Evolutionary conservation across 2,113 vertebrate species (phyloP).

Genomic region (Andinoacara biseriatus): DNA sequence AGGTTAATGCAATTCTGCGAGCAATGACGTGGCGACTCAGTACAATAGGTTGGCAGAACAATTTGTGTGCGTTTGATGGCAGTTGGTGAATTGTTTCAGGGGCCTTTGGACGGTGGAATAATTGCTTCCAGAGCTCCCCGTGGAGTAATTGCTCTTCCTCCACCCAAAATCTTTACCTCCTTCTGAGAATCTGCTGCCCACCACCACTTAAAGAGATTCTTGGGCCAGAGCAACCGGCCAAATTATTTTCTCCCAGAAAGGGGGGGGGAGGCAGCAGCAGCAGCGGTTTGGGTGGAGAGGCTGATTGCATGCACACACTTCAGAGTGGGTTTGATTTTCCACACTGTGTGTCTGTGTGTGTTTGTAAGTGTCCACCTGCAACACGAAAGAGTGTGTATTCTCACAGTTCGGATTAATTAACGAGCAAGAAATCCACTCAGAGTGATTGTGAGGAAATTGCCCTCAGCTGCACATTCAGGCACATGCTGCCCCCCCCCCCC

Average conservation of each 20-base stretch:
- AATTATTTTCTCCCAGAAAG: constrained; percentile 39
- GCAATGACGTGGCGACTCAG: constrained; percentile 53
- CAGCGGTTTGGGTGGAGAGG: constrained; percentile 35
- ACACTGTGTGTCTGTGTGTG: background rate
- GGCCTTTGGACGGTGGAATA: constrained; percentile 66
- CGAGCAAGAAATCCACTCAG: constrained; percentile 36
- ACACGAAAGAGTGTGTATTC: background rate
- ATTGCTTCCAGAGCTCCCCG: constrained; percentile 80
- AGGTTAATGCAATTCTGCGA: constrained; percentile 54
- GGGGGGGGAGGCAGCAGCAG: constrained; percentile 14
- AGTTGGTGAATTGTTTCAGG: constrained; percentile 60
- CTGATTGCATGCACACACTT: constrained; percentile 21
- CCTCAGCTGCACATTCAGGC: constrained; percentile 62
- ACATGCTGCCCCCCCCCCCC: background rate
- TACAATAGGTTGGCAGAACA: constrained; percentile 60
- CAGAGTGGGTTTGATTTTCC: background rate
- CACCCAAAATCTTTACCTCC: constrained; percentile 53
- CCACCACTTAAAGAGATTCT: constrained; percentile 37
- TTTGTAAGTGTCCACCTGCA: constrained; percentile 42
- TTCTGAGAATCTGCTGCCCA: constrained; percentile 63
- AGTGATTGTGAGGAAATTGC: constrained; percentile 67
- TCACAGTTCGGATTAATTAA: constrained; percentile 58
- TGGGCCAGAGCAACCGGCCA: constrained; percentile 41
- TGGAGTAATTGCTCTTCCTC: constrained; percentile 73
- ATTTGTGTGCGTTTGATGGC: constrained; percentile 50